phyloP scores from a whole-genome alignment of 2,888 invertebrate species.

The Temnothorax rugatulus region DNA sequence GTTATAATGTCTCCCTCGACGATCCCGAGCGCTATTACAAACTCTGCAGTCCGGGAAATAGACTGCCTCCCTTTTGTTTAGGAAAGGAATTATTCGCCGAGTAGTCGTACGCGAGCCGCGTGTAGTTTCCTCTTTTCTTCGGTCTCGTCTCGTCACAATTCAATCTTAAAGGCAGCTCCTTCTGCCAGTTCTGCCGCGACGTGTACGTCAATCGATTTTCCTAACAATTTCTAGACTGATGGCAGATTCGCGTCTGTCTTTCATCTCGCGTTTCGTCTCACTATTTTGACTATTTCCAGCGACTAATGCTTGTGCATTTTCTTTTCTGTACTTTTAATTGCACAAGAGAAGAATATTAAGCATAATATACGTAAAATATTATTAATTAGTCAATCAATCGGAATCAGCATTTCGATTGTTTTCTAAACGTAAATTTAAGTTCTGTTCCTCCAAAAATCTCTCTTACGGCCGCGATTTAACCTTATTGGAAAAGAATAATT shows the following conservation, averaged over 20 bases:
- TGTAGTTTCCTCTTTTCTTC: conserved; percentile 44
- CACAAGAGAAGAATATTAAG: neutral
- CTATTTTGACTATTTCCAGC: neutral
- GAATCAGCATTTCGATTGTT: neutral
- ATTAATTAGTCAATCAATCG: neutral
- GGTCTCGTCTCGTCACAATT: conserved; percentile 16
- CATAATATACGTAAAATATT: neutral
- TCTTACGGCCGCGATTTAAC: conserved; percentile 45
- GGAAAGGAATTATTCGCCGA: conserved; percentile 11
- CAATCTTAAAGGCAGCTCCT: conserved; percentile 30
- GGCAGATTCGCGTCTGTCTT: neutral
- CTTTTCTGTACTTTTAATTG: neutral
- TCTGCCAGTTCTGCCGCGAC: neutral
- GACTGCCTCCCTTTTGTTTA: conserved; percentile 71
- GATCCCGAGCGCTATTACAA: neutral
- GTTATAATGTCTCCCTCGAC: conserved; percentile 11
- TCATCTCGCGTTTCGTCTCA: neutral
- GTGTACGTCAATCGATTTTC: conserved; percentile 18
- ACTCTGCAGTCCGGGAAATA: conserved; percentile 66
- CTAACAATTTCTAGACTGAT: conserved; percentile 16
- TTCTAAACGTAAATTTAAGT: neutral
- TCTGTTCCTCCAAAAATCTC: neutral
- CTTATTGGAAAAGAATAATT: conserved; percentile 43
- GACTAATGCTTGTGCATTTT: neutral
- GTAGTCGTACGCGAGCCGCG: conserved; percentile 3